Conservation (phyloP, 37 sponge, comb jelly and placozoan genomes). For the Agelas oroides region DNA sequence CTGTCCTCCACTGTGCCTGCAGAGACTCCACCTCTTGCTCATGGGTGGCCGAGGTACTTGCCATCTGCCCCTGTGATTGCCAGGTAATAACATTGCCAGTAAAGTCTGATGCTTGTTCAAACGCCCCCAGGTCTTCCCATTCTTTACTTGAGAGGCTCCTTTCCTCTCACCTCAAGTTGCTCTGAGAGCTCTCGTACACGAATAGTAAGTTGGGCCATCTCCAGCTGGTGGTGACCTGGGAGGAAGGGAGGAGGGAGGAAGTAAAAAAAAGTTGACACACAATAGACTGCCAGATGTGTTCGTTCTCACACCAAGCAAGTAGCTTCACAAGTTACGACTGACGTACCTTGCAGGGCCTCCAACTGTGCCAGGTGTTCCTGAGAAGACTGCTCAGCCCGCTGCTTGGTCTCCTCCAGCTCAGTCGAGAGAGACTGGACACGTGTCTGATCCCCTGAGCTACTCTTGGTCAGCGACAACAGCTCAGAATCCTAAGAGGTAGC, state of each 20-base stretch:
- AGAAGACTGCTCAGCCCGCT: not conserved
- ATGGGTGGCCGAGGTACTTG: not conserved
- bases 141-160: not conserved
- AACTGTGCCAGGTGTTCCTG: not conserved
- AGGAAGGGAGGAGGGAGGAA: not conserved
- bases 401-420: constrained; percentile 2
- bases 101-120: too few species aligned
- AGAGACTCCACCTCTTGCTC: constrained; percentile 3
- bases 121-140: not conserved
- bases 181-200: constrained; percentile 17
- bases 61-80: too few species aligned
- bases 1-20: not conserved
- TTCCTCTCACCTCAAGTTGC: constrained; percentile 5
- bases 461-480: constrained; percentile 18
- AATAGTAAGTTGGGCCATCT: constrained; percentile 21
- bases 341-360: not conserved
- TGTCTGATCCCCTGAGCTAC: not conserved
- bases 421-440: not conserved
- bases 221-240: constrained; percentile 50
- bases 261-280: too few species aligned
- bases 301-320: too few species aligned
- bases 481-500: not conserved
- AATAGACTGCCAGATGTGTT: too few species aligned
- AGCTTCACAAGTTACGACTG: too few species aligned
- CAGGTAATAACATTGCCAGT: too few species aligned